Percentiles rank a stretch among this genome's conserved stretches.
These are phyloP conservation scores for Epinephelus awoara DNA, from an alignment of 2,797 vertebrate species.

Conservation along the genomic window DNA sequence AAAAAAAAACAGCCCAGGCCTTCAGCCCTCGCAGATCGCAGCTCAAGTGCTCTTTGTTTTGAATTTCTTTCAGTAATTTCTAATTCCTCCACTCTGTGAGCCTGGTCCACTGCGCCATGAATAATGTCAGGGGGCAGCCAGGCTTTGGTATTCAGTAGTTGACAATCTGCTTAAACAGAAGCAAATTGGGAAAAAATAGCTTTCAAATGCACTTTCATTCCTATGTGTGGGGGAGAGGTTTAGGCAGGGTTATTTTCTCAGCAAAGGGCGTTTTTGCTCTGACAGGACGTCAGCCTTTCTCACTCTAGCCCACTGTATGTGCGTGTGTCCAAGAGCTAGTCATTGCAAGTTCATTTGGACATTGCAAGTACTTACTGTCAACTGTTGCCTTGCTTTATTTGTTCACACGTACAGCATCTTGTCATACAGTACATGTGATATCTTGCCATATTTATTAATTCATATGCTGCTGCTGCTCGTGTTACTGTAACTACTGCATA, in stretches of 20 bases:
- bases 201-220: constrained; percentile 77
- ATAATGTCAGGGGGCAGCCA: constrained; percentile 74
- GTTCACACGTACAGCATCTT: neutral
- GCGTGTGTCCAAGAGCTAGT: constrained; percentile 18
- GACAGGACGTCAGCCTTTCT: constrained; percentile 62
- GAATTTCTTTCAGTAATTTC: constrained; percentile 78
- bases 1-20: constrained; percentile 58
- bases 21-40: constrained; percentile 59
- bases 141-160: constrained; percentile 79
- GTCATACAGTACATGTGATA: neutral
- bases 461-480: neutral
- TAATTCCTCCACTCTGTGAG: constrained; percentile 70
- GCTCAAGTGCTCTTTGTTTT: constrained; percentile 83
- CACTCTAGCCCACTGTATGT: constrained; percentile 15
- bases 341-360: neutral
- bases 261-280: constrained; percentile 61
- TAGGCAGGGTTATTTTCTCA: constrained; percentile 75
- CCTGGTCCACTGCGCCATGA: constrained; percentile 63
- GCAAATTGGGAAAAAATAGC: constrained; percentile 82
- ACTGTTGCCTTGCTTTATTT: neutral
- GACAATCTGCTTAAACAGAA: constrained; percentile 82
- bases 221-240: constrained; percentile 61
- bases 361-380: neutral
- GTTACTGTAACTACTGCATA: rapidly evolving
- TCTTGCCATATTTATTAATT: neutral